Conservation (phyloP, 1,140 invertebrate genomes). For the Catajapyx aquilonaris region DNA sequence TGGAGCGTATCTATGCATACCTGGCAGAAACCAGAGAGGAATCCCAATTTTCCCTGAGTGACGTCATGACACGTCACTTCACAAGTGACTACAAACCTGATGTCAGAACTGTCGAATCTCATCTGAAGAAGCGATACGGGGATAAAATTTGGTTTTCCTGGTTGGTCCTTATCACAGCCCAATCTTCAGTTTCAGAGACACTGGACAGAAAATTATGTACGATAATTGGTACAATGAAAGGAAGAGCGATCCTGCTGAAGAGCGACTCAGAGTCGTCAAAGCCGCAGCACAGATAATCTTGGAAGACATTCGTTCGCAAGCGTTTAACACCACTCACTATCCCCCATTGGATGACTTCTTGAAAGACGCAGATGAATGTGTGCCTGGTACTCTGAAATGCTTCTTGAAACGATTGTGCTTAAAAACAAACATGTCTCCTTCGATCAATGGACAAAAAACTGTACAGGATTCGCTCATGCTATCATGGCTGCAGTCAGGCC, state of each 20-base stretch:
- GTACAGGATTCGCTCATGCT: conserved; percentile 5
- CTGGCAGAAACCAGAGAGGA: conserved; percentile 4
- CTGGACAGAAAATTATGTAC: conserved; percentile 7
- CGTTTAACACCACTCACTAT: conserved; percentile 6
- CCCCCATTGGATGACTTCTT: conserved; percentile 8
- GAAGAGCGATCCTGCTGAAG: conserved; percentile 3
- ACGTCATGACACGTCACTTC: conserved; percentile 3
- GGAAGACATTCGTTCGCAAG: conserved; percentile 5
- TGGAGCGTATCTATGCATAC: conserved; percentile 5
- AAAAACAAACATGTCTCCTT: conserved; percentile 7
- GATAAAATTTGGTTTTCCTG: conserved; percentile 6
- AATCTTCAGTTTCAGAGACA: conserved; percentile 6
- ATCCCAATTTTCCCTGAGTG: conserved; percentile 3
- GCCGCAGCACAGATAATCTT: conserved; percentile 7
- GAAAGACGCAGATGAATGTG: background rate
- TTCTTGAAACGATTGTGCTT: conserved; percentile 7
- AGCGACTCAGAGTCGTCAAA: conserved; percentile 4
- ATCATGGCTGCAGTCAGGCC: conserved; percentile 9
- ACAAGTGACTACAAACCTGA: conserved; percentile 5
- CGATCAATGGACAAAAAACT: conserved; percentile 8
- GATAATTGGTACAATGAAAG: conserved; percentile 6
- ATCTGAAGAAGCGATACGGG: conserved; percentile 8
- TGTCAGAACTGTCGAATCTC: conserved; percentile 8
- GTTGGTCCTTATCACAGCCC: conserved; percentile 1
- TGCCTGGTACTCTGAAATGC: conserved; percentile 8